These are phyloP conservation scores for Megalops cyprinoides DNA, from an alignment of 2,797 vertebrate genomes.

Conservation along the genomic window DNA sequence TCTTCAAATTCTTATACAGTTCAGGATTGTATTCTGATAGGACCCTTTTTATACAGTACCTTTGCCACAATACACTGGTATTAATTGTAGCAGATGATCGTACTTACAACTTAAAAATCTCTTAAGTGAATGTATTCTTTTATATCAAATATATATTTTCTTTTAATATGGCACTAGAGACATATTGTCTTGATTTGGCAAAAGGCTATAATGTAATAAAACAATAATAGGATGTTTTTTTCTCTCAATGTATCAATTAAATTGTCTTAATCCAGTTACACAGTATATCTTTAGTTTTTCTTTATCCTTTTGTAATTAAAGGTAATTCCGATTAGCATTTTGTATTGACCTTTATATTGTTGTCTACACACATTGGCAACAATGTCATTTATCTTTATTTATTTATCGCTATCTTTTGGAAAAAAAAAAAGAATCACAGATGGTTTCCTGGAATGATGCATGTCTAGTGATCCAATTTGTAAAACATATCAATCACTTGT, in stretches of 20 bases:
- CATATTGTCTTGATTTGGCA: constrained; percentile 67
- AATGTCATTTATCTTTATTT: not conserved
- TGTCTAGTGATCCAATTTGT: constrained; percentile 48
- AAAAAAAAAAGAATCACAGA: not conserved
- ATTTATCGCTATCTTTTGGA: not conserved
- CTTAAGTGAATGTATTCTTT: constrained; percentile 26
- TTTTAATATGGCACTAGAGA: constrained; percentile 71
- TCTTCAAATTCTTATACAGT: not conserved
- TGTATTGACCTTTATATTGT: constrained; percentile 17
- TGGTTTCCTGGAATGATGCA: constrained; percentile 52
- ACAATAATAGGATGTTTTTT: constrained; percentile 12
- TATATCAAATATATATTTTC: constrained; percentile 58
- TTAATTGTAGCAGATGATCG: constrained; percentile 11
- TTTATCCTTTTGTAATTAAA: not conserved
- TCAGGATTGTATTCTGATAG: constrained; percentile 7
- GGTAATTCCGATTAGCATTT: constrained; percentile 16
- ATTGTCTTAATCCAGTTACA: constrained; percentile 8
- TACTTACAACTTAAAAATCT: constrained; percentile 22
- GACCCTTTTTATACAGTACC: not conserved
- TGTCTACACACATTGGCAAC: constrained; percentile 27
- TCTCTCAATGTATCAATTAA: constrained; percentile 17
- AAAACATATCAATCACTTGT: constrained; percentile 64
- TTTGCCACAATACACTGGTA: not conserved
- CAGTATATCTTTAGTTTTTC: not conserved
- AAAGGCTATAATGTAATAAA: constrained; percentile 56